Base-by-base conservation (phyloP, 1,140 invertebrate genomes). In the Calycopis cecrops region DNA sequence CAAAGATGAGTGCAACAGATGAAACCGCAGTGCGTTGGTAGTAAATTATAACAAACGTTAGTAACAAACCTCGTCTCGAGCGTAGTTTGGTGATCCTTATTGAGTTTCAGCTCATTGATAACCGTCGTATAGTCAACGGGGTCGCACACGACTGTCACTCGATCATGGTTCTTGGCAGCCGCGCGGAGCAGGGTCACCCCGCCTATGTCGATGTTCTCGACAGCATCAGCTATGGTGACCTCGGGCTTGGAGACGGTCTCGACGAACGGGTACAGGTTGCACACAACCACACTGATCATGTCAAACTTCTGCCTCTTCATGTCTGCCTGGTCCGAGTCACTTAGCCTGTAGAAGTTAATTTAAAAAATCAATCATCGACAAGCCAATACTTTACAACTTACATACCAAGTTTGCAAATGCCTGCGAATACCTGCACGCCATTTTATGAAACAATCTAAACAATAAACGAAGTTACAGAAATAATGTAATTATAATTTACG, bases 121-220 rank as follows among this genome's bases (percentile, higher is more conserved):
- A 97, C 91, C 52, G 88, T 91, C 4, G 90, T 88, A 80, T 99
- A 99, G 90, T 99, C 98, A 16, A 67, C 79, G 0, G 97, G 96
- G 87, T 99, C 98, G 88, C 96, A 98, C 44, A 99, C 81, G 47
- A 99, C 94, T 0, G 97, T 97, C 0, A 99, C 98, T 70, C 98
- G 91, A n/a, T 92, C 90, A 82, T 99, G 97, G 89, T 99, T 99
- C 88, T 99, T 99, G 11, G 98, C 98, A 12, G 97, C 98, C 8
- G 98, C 98, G 75, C 98, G 87, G 0, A 99, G 86, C 6, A 99
- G 80, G 0, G 98, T 98, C 0, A 99, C 98, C 40, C 98, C 98
- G 55, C 97, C 97, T 69, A 99, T 99, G 80, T 99, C 97, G 68
- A 99, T 97, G 76, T 99, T 97, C 88, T 99, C 98, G n/a, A 99